Evolutionary conservation across 1,140 invertebrate genomes (phyloP), one percentile per base, ranked within the genome.

Genomic region (Zaprionus tsacasi): DNA sequence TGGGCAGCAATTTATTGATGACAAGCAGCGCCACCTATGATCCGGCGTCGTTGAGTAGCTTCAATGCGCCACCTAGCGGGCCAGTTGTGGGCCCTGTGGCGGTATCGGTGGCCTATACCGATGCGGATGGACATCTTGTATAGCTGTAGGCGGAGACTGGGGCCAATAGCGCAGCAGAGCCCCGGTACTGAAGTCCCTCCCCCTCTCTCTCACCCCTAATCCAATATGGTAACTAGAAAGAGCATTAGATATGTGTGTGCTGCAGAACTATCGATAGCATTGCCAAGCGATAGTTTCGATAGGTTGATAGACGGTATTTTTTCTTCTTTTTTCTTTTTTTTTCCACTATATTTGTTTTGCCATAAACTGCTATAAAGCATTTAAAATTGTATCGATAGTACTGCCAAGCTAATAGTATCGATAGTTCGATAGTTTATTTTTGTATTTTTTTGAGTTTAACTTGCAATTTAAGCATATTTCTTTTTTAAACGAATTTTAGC

Each of bases 61-160:
- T 92, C 64, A 91, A 91, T 71, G 70, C 70, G 36, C 17, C 45
- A 8, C 10, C 17, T 3, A 25, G 61, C 55, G 64, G 27, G 27
- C 27, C 76, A 21, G 21, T n/a, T n/a, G n/a, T 21, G 56, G 70
- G 61, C n/a, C 54, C 76, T 1, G 66, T 63, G 7, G 77, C 76
- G 48, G 74, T 90, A 3, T 70, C 81, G 55, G 81, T 92, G 58
- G 82, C 90, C 56, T 92, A 89, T 60, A 92, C 92, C 35, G 92
- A 92, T 72, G 91, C 92, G 8, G 92, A 92, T 55, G 92, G 92
- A 11, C 92, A 92, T 71, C 87, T 92, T 30, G 92, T 92, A 88
- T 92, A 92, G 91, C 90, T 91, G 74, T 91, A 91, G 91, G 91
- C 87, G 48, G 72, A 58, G 77, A 78, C 78, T 82, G 83, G 88